Base-by-base conservation (phyloP, 2,888 invertebrate genomes). In the Gandaritis pyraliata region DNA sequence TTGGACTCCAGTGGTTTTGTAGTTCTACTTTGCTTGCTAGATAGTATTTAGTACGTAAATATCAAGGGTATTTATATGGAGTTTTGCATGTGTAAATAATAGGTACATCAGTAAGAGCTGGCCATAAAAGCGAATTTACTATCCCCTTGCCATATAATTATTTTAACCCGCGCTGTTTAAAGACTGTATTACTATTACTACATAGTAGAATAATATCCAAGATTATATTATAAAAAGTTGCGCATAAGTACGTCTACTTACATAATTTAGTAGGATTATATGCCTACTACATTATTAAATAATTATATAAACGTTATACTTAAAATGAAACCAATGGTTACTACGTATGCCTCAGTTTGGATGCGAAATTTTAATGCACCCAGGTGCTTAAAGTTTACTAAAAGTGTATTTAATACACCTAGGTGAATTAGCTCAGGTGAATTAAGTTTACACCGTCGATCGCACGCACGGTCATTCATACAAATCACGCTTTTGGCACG, bases 121-220 rank as follows among this genome's bases (percentile, higher is more conserved):
- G 6, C 6, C 1, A 58, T 51, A 58, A 33, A 57, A 50, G 36
- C 45, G 46, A 38, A 29, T 51, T 57, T 50, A 50, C 41, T 29
- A 51, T 58, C 58, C 45, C 47, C 29, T 12, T 43, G 29, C 38
- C 12, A 45, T 51, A 51, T 58, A 58, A 58, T 58, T 51, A 58
- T 18, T 43, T 11, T n/a, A 48, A 41, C 3, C 41, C 38, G 45
- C 36, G 50, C n/a, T n/a, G 45, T 38, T 58, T 46, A 51, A 51
- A 58, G 45, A 45, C 38, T 46, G 23, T 10, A 39, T 51, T 52
- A 38, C 58, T 10, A 39, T 51, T 52, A 38, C 58, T 15, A 46
- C 51, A 58, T 38, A 56, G 33, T 46, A 47, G 30, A 47, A 53
- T 47, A 47, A 55, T 45, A 45, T 45, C 41, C 16, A 56, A 56